Conservation (phyloP, 1,140 invertebrate species). For the Drosophila parvula region DNA sequence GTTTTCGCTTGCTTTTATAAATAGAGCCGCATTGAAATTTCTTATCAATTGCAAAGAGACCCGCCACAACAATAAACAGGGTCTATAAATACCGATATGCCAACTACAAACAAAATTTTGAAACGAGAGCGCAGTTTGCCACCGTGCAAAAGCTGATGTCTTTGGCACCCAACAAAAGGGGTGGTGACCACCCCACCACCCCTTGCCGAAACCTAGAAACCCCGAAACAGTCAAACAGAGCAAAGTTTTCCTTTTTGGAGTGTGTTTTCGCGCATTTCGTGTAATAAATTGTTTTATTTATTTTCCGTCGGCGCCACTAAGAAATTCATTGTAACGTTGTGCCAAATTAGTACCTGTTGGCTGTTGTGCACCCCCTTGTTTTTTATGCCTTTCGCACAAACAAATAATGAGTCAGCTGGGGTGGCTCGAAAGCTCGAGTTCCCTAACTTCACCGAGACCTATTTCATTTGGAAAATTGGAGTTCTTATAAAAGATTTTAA, state of each 20-base stretch:
- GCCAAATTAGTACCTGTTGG: conserved; percentile 78
- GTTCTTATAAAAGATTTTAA: not conserved
- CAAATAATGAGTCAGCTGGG: conserved; percentile 23
- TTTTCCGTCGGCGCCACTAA: conserved; percentile 58
- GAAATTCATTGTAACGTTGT: conserved; percentile 56
- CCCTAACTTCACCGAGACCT: not conserved
- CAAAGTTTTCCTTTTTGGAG: conserved; percentile 44
- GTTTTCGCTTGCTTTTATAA: conserved; percentile 64
- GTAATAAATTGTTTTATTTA: conserved; percentile 67
- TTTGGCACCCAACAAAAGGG: conserved; percentile 15
- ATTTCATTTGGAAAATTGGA: not conserved
- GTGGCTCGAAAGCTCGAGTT: conserved; percentile 7
- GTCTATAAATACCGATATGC: conserved; percentile 66
- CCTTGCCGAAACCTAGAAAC: conserved; percentile 1
- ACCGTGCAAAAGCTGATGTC: conserved; percentile 33
- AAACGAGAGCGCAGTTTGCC: conserved; percentile 15
- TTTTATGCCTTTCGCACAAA: conserved; percentile 49
- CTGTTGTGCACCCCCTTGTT: conserved; percentile 38
- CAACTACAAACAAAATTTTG: conserved; percentile 24
- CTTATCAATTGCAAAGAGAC: conserved; percentile 70
- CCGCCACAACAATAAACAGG: conserved; percentile 48
- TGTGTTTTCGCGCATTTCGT: conserved; percentile 68
- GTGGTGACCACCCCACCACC: not conserved
- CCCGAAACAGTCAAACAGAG: not conserved
- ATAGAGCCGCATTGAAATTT: conserved; percentile 59